Base-by-base conservation (phyloP, 2,888 invertebrate species). In the Drosophila prostipennis region DNA sequence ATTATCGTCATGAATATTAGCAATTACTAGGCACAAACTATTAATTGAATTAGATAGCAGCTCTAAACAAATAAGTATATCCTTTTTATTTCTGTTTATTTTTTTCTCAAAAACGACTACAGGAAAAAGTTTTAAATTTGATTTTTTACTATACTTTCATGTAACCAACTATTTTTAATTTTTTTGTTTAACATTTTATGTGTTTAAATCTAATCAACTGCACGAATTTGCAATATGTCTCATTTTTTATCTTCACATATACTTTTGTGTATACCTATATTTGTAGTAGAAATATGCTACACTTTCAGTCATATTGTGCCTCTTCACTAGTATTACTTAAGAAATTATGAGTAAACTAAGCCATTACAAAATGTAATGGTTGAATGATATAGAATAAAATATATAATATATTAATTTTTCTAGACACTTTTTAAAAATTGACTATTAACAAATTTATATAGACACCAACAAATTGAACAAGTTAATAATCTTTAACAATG, bases 21-120 rank as follows among this genome's bases (percentile, higher is more conserved):
- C 76, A 85, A 87, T 79, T 87, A 79, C 65, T 82, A 82, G 87
- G 82, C 82, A 81, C 85, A 87, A 87, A 82, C 72, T 83, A 86
- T 80, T 72, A 83, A 79, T 78, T 79, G 52, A 76, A 74, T 72
- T 87, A 79, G 76, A 59, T 78, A 76, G 67, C 61, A 55, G 67
- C 70, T 78, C 72, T 72, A 70, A 71, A 77, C 29, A 67, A 72
- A 57, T 65, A 70, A 72, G 68, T 73, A 45, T 51, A 23, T 48
- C 7, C 43, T 64, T 54, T 54, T 60, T 70, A 54, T 51, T 46
- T 51, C 54, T 51, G 39, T 65, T 48, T 48, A 40, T 29, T 32
- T 42, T 42, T 26, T 54, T 43, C 19, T 51, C 10, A 23, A 39
- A 45, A 45, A 29, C 32, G 49, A 51, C 45, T 61, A 77, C 70